Percentiles rank a stretch among this genome's conserved stretches.
phyloP scores from a whole-genome alignment of 2,113 vertebrate genomes.

The Galbula dea region DNA sequence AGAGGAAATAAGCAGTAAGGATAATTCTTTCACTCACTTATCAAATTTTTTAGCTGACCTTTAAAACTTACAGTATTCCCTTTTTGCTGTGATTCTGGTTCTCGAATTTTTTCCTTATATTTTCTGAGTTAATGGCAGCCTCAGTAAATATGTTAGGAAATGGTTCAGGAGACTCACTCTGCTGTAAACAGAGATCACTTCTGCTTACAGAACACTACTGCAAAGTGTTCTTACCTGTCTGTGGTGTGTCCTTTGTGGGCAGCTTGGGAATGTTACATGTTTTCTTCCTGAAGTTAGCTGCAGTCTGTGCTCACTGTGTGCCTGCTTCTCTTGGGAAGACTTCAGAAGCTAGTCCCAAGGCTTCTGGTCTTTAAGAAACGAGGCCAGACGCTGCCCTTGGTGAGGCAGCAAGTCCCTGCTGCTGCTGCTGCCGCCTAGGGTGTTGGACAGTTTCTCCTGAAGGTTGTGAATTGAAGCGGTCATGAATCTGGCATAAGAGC shows the following conservation, averaged over 20 bases:
- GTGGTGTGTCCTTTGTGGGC: accelerated
- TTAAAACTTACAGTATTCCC: neutral
- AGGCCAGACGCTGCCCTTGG: neutral
- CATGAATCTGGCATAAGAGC: accelerated
- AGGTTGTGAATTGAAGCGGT: neutral
- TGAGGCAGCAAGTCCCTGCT: accelerated
- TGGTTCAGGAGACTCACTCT: neutral
- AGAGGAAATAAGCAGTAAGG: too few species aligned
- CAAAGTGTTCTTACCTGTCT: neutral
- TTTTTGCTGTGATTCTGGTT: neutral
- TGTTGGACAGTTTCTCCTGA: neutral
- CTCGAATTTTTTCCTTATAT: neutral
- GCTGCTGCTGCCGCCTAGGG: too few species aligned
- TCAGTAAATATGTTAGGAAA: neutral
- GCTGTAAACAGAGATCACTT: neutral
- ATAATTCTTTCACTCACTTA: too few species aligned
- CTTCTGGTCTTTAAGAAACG: neutral
- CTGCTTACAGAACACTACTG: neutral
- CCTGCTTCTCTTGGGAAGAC: neutral
- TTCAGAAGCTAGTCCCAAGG: neutral
- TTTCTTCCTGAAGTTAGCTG: neutral
- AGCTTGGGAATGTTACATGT: neutral
- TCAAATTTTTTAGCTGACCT: neutral
- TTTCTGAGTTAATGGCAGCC: neutral
- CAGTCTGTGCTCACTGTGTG: neutral